A percentile compares a stretch with the other conserved stretches of the same genome.
Evolutionary conservation across 2,797 vertebrate species (phyloP).

Genomic region (Lepilemur septentrionalis): DNA sequence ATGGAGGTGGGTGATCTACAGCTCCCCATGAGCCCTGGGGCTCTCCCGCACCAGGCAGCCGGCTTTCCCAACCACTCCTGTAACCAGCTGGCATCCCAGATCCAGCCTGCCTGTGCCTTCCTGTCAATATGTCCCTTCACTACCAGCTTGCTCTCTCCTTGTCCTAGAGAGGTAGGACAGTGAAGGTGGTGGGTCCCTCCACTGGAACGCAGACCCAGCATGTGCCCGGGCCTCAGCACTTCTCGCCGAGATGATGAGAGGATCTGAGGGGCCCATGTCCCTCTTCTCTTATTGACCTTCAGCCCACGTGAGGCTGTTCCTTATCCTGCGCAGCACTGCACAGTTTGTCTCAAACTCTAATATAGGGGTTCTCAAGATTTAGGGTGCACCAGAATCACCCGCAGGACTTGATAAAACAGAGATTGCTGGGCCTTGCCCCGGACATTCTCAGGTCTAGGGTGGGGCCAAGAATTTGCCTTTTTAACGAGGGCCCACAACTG

Average conservation of each 20-base stretch:
- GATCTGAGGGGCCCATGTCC: rapidly evolving
- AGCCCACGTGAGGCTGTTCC: neutral
- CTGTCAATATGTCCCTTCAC: neutral
- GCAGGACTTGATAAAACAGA: neutral
- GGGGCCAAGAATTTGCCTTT: neutral
- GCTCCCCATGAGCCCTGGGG: neutral
- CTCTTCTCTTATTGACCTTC: neutral
- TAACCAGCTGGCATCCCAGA: neutral
- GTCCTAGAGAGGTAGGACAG: neutral
- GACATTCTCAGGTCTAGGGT: neutral
- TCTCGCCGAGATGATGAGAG: neutral
- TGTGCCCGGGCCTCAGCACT: neutral
- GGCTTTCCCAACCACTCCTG: neutral
- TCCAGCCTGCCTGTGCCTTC: neutral
- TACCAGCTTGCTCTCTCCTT: neutral
- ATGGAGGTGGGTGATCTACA: neutral
- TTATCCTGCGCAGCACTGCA: neutral
- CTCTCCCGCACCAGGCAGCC: neutral
- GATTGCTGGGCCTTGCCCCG: neutral
- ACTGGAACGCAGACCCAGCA: neutral
- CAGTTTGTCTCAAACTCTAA: neutral
- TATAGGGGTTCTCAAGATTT: neutral
- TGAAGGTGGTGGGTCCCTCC: neutral
- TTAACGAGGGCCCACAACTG: neutral
- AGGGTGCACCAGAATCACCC: neutral